phyloP scores from a whole-genome alignment of 2,888 invertebrate genomes.

The Agonopterix heracliana region DNA sequence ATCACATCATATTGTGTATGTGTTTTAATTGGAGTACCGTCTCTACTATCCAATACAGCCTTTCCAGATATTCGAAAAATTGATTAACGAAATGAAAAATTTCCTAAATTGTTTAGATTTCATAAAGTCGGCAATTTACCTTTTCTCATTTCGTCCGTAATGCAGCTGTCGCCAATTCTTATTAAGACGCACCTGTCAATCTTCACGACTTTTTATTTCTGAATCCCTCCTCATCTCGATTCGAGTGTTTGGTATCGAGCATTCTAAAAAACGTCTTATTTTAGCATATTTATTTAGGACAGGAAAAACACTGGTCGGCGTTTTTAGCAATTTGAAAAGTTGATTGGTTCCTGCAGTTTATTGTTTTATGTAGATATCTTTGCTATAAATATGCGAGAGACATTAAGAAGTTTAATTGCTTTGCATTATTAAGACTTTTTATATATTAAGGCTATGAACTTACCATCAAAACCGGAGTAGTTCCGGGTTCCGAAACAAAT shows the following conservation, averaged over 20 bases:
- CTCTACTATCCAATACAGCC: too few species aligned
- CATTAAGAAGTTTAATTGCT: not conserved
- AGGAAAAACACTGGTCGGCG: slow-evolving; percentile 33
- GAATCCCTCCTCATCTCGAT: slow-evolving; percentile 51
- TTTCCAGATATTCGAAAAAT: too few species aligned
- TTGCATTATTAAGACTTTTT: not conserved
- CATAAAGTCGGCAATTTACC: slow-evolving; percentile 62
- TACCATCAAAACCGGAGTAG: too few species aligned
- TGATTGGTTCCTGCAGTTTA: slow-evolving; percentile 34
- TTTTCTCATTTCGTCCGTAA: slow-evolving; percentile 60
- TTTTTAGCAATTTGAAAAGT: slow-evolving; percentile 48
- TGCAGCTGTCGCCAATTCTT: slow-evolving; percentile 65
- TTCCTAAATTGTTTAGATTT: slow-evolving; percentile 21
- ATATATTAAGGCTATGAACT: too few species aligned
- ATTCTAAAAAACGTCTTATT: slow-evolving; percentile 31
- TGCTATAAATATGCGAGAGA: not conserved
- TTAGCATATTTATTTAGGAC: slow-evolving; percentile 61
- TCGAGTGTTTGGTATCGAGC: slow-evolving; percentile 53
- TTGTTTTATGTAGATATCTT: not conserved
- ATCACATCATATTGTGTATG: too few species aligned
- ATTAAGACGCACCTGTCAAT: slow-evolving; percentile 77
- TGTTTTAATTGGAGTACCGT: too few species aligned
- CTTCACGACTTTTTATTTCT: slow-evolving; percentile 65
- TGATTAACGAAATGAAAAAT: slow-evolving; percentile 17
- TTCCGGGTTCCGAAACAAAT: too few species aligned